Evolutionary conservation across 2,797 vertebrate species (phyloP).

Genomic region (Halcyon badia): DNA sequence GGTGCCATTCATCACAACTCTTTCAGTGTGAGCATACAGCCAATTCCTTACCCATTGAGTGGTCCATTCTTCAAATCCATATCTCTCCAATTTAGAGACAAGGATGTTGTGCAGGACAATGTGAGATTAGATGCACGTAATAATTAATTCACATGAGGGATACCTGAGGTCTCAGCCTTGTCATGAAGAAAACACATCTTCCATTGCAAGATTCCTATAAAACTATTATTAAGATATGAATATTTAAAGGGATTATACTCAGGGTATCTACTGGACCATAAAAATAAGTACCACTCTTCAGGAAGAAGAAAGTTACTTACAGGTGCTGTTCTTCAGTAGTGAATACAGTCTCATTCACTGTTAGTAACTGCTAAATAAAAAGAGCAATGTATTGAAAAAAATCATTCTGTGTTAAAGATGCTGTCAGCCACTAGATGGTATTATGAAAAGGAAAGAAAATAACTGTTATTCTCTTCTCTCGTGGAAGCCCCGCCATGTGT

Average conservation of each 20-base stretch:
- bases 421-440: neutral
- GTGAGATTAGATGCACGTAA: neutral
- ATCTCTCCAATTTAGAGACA: neutral
- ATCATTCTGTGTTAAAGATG: neutral
- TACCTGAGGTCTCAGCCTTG: neutral
- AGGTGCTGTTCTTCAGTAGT: neutral
- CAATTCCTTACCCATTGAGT: neutral
- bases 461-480: neutral
- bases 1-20: neutral
- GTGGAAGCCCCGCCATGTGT: neutral
- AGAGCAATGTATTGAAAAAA: neutral
- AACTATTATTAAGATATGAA: neutral
- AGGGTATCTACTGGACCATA: neutral
- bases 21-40: neutral
- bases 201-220: neutral
- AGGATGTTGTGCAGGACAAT: neutral
- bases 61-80: neutral
- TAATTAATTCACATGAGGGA: neutral
- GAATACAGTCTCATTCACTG: rapidly evolving
- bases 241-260: neutral
- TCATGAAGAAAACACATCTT: neutral
- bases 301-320: neutral
- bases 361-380: neutral
- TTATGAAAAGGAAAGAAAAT: neutral
- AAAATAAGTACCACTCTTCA: neutral